Evolutionary conservation across 2,797 vertebrate genomes (phyloP), one percentile per base, ranked within the genome.

Genomic region (Megalops cyprinoides): DNA sequence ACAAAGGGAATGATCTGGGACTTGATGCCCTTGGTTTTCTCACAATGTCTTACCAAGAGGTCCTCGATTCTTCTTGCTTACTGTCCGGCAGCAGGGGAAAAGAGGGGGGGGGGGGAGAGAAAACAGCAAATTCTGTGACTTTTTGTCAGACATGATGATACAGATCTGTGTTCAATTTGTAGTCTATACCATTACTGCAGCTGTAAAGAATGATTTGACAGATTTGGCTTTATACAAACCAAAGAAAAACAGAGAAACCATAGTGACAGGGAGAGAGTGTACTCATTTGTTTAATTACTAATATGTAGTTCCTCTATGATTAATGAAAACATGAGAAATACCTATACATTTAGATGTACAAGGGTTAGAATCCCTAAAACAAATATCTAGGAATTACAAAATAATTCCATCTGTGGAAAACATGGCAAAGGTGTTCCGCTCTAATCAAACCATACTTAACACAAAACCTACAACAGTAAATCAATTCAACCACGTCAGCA

Each of bases 21-120:
- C 12, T 78, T 42, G 20, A 74, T 73, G 28, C 55, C 65, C 10
- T 49, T 76, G 67, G 34, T 53, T 51, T 78, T 69, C n/a, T 31
- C n/a, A 20, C 51, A 51, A 37, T 15, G 69, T 46, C 79, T 83
- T 83, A 83, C 84, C 81, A 79, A 80, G 51, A 65, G 65, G 42
- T 79, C 53, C 77, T 49, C 46, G 79, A 51, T 85, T 85, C 76
- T 78, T 81, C 84, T 83, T 83, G 79, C 76, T 80, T 85, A 85
- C 84, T 85, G 81, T 75, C 79, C 69, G 51, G 75, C 42, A 79
- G 79, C 79, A 58, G 79, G 79, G 73, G 79, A 56, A 73, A 46
- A 80, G 31, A 49, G 37, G 58, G 69, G 28, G 65, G 28, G 65
- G 78, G 78, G 78, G 7, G 48, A 23, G 31, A 37, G 55, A 77